Evolutionary conservation across 2,113 vertebrate species (phyloP), one percentile per base, ranked within the genome.

Genomic region (Procavia capensis): DNA sequence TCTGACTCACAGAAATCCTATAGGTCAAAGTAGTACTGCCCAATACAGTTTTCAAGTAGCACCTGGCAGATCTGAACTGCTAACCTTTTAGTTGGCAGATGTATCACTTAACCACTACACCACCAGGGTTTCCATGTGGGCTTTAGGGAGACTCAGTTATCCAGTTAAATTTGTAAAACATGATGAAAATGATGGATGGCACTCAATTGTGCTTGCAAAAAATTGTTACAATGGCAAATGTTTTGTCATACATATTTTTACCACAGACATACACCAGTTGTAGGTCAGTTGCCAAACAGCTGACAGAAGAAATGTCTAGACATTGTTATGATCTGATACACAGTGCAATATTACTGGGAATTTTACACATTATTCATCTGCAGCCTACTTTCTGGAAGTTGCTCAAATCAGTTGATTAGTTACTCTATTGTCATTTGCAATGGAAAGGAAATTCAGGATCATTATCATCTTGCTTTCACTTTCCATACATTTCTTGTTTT

Each of bases 331-430:
- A 94, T 91, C 54, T 61, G 31, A 47, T 79, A 43, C 9, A 83
- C n/a, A 39, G 0, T 59, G 75, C 76, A 39, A 22, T 88, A 81
- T 29, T 27, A 47, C 10, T 72, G 63, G 10, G 1, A 36, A 94
- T 54, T 94, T 79, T 66, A 64, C 47, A 70, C 16, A 66, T n/a
- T 70, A 90, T 95, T 85, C 94, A 96, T 9, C 41, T n/a, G 63
- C 6, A 43, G 34, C 36, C 41, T 64, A 41, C 7, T 70, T 95
- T 24, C 19, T 93, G 41, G 68, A 95, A 43, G 9, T 75, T 89
- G 14, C 70, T 63, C 59, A 22, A 0, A 10, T 70, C 68, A 59
- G 25, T 79, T 24, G 59, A 6, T 41, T 20, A 90, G 3, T 88
- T 82, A 14, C 29, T 43, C 14, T 80, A 17, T 22, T 54, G 17